Evolutionary conservation across 2,888 invertebrate species (phyloP), one percentile per base, ranked within the genome.

Genomic region (Callyntrura sp.): DNA sequence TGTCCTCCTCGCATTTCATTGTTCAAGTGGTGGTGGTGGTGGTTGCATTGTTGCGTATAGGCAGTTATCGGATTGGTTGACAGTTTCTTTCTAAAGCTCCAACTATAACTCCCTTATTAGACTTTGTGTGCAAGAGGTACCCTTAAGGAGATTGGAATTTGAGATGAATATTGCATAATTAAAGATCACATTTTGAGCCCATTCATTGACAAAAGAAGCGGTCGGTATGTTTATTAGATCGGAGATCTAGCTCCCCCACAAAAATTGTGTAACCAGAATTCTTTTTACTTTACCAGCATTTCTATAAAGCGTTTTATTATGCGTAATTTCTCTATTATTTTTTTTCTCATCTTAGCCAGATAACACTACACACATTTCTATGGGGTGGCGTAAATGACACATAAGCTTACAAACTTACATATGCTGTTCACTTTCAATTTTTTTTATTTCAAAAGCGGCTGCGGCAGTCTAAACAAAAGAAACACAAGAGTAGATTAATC

Each of bases 151-250:
- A 68, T 68, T 68, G 35, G 35, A 28, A 68, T 28, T 68, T 6
- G 14, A 68, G 62, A 62, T 62, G 23, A 68, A 4, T 68, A 35
- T 68, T 68, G 68, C 68, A 68, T n/a, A 68, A 68, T 35, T 25
- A 60, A 62, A 62, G 25, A 62, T 23, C 62, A 45, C 5, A 62
- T 23, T 23, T 62, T 23, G 11, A 62, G 11, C 60, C n/a, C 62
- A 62, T 62, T 62, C 62, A 62, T 62, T 62, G 62, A 23, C 62
- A 62, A 62, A 62, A 9, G 23, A 23, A 9, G 62, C 14, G 57
- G 1, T 20, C 25, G 62, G 25, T 23, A n/a, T 17, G 17, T 57
- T 57, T 57, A 57, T 62, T 25, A 25, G 62, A 62, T 62, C 62
- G 25, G 62, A 23, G 2, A n/a, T n/a, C n/a, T n/a, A 5, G 25